These are phyloP conservation scores for Otolemur garnettii DNA, from an alignment of 2,113 vertebrate genomes.

Conservation along the genomic window DNA sequence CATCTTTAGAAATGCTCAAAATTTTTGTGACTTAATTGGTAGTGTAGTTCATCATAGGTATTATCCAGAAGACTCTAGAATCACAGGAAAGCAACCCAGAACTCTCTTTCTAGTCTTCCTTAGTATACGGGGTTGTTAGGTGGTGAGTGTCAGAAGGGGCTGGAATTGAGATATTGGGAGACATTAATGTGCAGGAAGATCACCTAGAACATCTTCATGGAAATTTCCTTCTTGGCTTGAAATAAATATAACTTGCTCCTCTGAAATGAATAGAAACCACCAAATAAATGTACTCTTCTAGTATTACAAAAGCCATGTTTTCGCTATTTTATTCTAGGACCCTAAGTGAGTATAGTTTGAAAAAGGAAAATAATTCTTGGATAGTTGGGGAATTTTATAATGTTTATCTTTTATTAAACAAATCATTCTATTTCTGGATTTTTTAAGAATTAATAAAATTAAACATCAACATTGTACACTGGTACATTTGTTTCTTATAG, in stretches of 20 bases:
- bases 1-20: not conserved
- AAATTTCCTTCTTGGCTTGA: not conserved
- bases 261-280: not conserved
- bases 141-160: not conserved
- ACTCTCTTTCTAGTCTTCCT: not conserved
- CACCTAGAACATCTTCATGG: not conserved
- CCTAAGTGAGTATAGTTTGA: not conserved
- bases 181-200: not conserved
- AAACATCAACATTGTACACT: not conserved
- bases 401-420: not conserved
- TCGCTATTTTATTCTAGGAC: not conserved
- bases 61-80: not conserved
- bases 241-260: not conserved
- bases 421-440: not conserved
- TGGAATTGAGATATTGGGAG: not conserved
- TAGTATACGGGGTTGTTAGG: not conserved
- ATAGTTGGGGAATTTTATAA: not conserved
- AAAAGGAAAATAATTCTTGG: not conserved
- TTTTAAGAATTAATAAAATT: not conserved
- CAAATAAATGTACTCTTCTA: constrained; percentile 6
- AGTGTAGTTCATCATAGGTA: not conserved
- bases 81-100: not conserved
- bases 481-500: not conserved
- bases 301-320: not conserved
- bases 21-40: not conserved